phyloP scores from a whole-genome alignment of 2,888 invertebrate species.

The Stenichneumon culpator region DNA sequence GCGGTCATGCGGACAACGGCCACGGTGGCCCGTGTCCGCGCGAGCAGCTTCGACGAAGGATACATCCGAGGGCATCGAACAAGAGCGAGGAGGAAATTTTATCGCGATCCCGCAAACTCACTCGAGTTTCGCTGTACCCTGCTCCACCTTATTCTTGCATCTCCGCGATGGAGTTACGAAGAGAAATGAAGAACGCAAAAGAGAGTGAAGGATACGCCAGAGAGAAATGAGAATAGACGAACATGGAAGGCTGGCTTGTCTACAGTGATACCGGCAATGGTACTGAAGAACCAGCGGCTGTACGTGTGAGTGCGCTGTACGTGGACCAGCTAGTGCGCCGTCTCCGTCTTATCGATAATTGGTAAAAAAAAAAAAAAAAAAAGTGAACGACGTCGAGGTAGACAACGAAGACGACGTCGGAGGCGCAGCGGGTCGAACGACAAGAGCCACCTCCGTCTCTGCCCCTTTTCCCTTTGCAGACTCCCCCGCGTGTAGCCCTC shows the following conservation, averaged over 20 bases:
- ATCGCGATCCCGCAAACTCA: slow-evolving; percentile 69
- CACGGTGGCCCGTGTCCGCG: slow-evolving; percentile 51
- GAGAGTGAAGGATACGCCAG: slow-evolving; percentile 34
- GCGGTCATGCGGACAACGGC: slow-evolving; percentile 48
- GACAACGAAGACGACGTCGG: slow-evolving; percentile 32
- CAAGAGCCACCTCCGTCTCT: slow-evolving; percentile 51
- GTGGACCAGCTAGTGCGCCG: slow-evolving; percentile 75
- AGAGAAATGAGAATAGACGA: slow-evolving; percentile 50
- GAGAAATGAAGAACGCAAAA: slow-evolving; percentile 28
- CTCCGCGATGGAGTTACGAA: slow-evolving; percentile 3
- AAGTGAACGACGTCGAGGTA: slow-evolving; percentile 34
- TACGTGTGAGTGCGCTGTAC: slow-evolving; percentile 57
- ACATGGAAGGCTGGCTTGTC: slow-evolving; percentile 54
- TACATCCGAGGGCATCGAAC: not conserved
- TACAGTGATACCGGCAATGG: slow-evolving; percentile 54
- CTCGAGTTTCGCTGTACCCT: slow-evolving; percentile 49
- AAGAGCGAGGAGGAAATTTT: slow-evolving; percentile 70
- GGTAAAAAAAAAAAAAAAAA: slow-evolving; percentile 71
- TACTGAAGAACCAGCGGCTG: slow-evolving; percentile 6
- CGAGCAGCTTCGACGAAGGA: slow-evolving; percentile 23
- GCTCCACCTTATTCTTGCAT: slow-evolving; percentile 15
- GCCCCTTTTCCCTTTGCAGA: slow-evolving; percentile 54
- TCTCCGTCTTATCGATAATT: slow-evolving; percentile 82
- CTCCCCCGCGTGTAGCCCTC: slow-evolving; percentile 15
- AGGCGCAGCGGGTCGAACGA: slow-evolving; percentile 18